These are phyloP conservation scores for Anagyrus pseudococci DNA, from an alignment of 2,888 invertebrate genomes.

Conservation along the genomic window DNA sequence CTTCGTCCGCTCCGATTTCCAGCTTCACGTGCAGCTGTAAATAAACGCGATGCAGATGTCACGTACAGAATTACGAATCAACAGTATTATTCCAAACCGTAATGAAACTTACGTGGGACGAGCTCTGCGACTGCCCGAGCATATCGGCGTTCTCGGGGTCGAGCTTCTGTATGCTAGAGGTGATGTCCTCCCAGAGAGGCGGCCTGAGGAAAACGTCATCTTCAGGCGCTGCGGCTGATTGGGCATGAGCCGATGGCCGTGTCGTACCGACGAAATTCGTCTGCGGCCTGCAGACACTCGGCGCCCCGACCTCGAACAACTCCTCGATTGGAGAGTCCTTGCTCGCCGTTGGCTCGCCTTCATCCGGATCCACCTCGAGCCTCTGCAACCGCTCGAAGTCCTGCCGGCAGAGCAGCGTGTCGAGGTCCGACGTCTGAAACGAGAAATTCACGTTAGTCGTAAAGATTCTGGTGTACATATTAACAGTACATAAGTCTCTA, in stretches of 20 bases:
- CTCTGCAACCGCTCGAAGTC: conserved; percentile 72
- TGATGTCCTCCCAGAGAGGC: conserved; percentile 90
- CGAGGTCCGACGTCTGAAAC: conserved; percentile 77
- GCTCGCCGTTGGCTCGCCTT: conserved; percentile 60
- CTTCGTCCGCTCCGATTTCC: conserved; percentile 67
- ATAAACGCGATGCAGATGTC: not conserved
- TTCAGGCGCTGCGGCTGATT: conserved; percentile 57
- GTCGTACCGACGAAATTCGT: conserved; percentile 63
- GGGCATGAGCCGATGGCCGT: conserved; percentile 53
- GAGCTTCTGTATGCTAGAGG: conserved; percentile 87
- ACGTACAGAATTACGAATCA: not conserved
- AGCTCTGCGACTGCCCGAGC: conserved; percentile 71
- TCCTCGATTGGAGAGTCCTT: conserved; percentile 65
- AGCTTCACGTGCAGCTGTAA: conserved; percentile 49
- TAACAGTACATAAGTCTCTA: too few relatives aligned
- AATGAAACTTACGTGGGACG: conserved; percentile 63
- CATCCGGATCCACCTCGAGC: conserved; percentile 66
- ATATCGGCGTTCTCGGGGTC: conserved; percentile 90
- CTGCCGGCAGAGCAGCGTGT: conserved; percentile 80
- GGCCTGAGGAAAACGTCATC: conserved; percentile 89
- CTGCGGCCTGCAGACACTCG: conserved; percentile 50
- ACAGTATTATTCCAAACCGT: too few relatives aligned
- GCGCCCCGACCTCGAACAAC: conserved; percentile 63
- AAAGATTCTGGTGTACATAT: too few relatives aligned
- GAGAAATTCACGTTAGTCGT: too few relatives aligned